phyloP scores from a whole-genome alignment of 2,797 vertebrate genomes.

The Rhodeus uyekii region DNA sequence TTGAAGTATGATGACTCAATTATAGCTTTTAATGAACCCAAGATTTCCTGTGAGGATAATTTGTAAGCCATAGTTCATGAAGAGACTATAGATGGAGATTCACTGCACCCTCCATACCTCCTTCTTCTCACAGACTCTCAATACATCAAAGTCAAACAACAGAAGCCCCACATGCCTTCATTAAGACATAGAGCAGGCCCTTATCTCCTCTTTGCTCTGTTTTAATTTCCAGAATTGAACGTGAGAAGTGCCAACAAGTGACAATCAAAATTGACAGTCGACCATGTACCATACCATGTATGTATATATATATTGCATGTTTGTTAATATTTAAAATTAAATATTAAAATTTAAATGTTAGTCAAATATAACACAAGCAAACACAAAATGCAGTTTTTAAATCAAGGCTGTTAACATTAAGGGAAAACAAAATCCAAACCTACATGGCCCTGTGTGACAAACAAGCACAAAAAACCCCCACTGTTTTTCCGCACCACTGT shows the following conservation, averaged over 20 bases:
- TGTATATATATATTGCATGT: too few species aligned
- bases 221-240: constrained; percentile 7
- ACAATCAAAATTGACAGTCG: neutral
- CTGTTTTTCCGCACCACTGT: too few species aligned
- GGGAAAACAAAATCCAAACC: too few species aligned
- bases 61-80: neutral
- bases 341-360: too few species aligned
- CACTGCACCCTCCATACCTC: neutral
- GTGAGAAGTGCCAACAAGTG: neutral
- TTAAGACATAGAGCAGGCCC: constrained; percentile 31
- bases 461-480: too few species aligned
- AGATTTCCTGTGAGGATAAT: neutral
- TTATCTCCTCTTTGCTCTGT: constrained; percentile 14
- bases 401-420: too few species aligned
- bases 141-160: constrained; percentile 28
- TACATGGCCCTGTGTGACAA: too few species aligned
- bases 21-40: constrained; percentile 15
- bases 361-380: too few species aligned
- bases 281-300: too few species aligned
- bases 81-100: constrained; percentile 3
- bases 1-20: neutral
- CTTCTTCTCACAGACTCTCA: neutral
- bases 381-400: too few species aligned
- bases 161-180: constrained; percentile 11
- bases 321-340: too few species aligned